These are phyloP conservation scores for Emys orbicularis DNA, from an alignment of 2,797 vertebrate species.

Conservation along the genomic window DNA sequence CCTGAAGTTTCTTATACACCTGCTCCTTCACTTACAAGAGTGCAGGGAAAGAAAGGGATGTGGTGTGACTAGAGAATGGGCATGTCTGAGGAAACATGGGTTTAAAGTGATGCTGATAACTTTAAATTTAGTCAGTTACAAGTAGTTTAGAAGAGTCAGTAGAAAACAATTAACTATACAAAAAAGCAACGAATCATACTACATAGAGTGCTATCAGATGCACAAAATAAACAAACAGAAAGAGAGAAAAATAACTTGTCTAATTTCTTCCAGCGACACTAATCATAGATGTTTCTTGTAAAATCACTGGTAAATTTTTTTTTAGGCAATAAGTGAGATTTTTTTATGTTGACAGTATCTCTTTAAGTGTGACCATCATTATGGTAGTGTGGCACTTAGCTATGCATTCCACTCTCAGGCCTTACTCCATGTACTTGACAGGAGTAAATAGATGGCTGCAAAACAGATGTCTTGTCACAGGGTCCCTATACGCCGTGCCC, in stretches of 20 bases:
- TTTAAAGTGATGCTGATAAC: not conserved
- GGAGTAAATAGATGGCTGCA: constrained; percentile 5
- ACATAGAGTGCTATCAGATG: not conserved
- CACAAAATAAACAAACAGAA: not conserved
- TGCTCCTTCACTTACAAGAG: not conserved
- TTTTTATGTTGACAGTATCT: not conserved
- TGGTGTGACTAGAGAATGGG: not conserved
- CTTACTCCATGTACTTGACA: not conserved
- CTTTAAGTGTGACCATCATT: not conserved
- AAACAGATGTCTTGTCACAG: not conserved
- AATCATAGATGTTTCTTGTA: not conserved
- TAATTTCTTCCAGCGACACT: not conserved
- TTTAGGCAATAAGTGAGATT: not conserved
- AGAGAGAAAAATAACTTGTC: not conserved
- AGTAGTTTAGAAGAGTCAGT: not conserved
- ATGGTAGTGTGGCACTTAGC: constrained; percentile 1
- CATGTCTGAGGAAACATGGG: accelerated
- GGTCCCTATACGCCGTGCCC: not conserved
- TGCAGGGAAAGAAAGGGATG: not conserved
- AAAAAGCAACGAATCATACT: not conserved
- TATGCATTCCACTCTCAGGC: not conserved
- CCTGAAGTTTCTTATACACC: not conserved
- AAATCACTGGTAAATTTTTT: not conserved
- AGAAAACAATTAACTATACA: not conserved
- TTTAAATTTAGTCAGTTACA: not conserved